Percentiles rank a stretch among this genome's conserved stretches.
phyloP scores from a whole-genome alignment of 2,113 vertebrate species.

The Epinephelus moara region DNA sequence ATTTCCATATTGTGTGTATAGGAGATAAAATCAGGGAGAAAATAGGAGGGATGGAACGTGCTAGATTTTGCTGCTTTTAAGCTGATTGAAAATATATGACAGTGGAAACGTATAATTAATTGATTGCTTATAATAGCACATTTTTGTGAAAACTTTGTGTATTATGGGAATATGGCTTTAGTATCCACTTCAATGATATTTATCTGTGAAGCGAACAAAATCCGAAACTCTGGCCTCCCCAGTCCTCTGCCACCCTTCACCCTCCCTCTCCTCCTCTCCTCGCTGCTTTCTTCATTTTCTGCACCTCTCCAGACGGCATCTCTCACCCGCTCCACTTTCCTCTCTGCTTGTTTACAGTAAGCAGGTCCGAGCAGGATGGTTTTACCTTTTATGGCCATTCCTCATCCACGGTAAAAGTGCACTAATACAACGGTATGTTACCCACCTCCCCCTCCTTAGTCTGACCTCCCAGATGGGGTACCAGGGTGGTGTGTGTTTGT shows the following conservation, averaged over 20 bases:
- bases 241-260: conserved; percentile 7
- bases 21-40: neutral
- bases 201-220: neutral
- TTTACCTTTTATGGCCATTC: conserved; percentile 84
- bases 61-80: neutral
- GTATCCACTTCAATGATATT: neutral
- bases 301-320: conserved; percentile 75
- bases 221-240: conserved; percentile 2
- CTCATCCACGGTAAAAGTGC: conserved; percentile 79
- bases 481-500: conserved; percentile 47
- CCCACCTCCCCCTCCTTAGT: conserved; percentile 73
- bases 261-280: conserved; percentile 5
- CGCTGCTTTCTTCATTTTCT: conserved; percentile 62
- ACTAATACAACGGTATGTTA: conserved; percentile 76
- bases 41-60: neutral
- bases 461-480: conserved; percentile 70
- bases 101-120: neutral
- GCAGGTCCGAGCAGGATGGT: conserved; percentile 75
- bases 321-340: conserved; percentile 73
- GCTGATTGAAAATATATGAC: neutral
- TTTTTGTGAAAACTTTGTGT: neutral
- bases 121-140: neutral
- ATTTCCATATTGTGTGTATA: neutral
- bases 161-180: neutral
- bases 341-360: conserved; percentile 84